phyloP scores from a whole-genome alignment of 1,140 invertebrate genomes.

The Trinorchestia longiramus region DNA sequence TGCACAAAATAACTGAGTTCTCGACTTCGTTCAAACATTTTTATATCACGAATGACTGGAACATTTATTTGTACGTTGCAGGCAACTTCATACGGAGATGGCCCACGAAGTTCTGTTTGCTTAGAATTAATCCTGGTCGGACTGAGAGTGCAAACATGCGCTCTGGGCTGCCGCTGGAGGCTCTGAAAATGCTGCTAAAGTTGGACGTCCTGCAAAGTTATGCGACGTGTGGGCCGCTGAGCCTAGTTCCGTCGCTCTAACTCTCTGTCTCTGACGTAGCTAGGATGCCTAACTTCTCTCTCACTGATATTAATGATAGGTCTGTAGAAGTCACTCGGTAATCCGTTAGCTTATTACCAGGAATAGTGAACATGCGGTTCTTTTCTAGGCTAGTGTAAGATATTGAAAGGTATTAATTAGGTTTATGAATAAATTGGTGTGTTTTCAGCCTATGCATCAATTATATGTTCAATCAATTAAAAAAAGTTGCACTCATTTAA shows the following conservation, averaged over 20 bases:
- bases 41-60: background rate
- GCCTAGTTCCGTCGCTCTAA: background rate
- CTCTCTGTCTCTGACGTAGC: background rate
- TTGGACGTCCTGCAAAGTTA: background rate
- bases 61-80: background rate
- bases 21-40: background rate
- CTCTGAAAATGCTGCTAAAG: background rate
- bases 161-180: background rate
- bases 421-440: too few species aligned
- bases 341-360: background rate
- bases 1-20: background rate
- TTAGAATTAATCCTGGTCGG: background rate
- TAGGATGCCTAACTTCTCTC: background rate
- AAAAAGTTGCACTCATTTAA: too few species aligned
- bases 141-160: background rate
- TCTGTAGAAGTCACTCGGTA: background rate
- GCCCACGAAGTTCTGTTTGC: background rate
- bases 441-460: too few species aligned
- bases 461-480: too few species aligned
- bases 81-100: background rate
- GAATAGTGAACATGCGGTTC: background rate
- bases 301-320: background rate
- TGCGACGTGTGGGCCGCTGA: background rate
- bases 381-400: background rate
- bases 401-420: background rate